Evolutionary conservation across 2,797 vertebrate species (phyloP).

Genomic region (Paguma larvata): DNA sequence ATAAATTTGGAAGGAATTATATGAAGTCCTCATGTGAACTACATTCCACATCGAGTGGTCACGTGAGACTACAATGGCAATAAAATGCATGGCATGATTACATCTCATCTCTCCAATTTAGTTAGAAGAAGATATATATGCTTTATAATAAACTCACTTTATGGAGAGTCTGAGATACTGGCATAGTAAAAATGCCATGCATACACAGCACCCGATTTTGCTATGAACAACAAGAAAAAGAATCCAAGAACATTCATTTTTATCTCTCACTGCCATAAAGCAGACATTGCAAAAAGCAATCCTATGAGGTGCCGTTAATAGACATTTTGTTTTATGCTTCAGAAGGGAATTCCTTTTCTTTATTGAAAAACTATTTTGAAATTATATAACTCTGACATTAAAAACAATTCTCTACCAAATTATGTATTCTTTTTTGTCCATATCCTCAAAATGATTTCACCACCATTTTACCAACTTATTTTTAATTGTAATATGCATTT

Average conservation of each 20-base stretch:
- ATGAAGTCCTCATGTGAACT: constrained; percentile 76
- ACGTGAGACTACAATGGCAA: constrained; percentile 64
- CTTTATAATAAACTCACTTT: constrained; percentile 31
- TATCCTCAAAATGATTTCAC: not conserved
- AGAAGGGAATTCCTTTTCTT: constrained; percentile 56
- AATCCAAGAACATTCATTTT: constrained; percentile 58
- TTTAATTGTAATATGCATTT: constrained; percentile 11
- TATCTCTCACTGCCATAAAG: constrained; percentile 68
- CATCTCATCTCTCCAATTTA: not conserved
- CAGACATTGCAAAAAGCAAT: constrained; percentile 23
- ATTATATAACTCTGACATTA: not conserved
- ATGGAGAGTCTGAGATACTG: not conserved
- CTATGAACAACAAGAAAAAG: constrained; percentile 21
- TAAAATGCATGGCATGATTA: constrained; percentile 53
- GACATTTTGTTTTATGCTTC: constrained; percentile 50
- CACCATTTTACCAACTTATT: constrained; percentile 9
- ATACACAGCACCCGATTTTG: not conserved
- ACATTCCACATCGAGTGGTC: constrained; percentile 68
- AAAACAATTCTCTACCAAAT: constrained; percentile 59
- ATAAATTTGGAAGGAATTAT: constrained; percentile 79
- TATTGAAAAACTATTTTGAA: constrained; percentile 62
- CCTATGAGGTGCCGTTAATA: constrained; percentile 51
- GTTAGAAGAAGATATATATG: constrained; percentile 5
- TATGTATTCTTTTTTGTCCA: constrained; percentile 73
- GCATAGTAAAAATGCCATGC: not conserved